Evolutionary conservation across 2,113 vertebrate species (phyloP), one percentile per base, ranked within the genome.

Genomic region (Odontesthes bonariensis): DNA sequence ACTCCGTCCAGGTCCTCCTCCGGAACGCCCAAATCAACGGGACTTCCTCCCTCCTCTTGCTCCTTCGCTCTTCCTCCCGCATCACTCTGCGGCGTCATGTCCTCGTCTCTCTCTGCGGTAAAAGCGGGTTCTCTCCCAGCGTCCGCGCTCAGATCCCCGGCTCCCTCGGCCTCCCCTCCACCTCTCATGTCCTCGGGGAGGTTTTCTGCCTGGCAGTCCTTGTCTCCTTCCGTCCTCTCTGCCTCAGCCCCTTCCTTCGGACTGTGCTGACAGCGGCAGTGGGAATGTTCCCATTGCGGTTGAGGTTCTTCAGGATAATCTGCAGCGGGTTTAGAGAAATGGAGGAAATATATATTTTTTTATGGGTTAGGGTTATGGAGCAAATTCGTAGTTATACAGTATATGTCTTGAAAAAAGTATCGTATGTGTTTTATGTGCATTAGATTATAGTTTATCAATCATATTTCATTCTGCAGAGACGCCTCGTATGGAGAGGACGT

Each of bases 291-390:
- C 57, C 95, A 96, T 62, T 93, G 59, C 44, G 92, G 94, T 11
- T 91, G 92, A 38, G 94, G 94, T 87, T 97, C 95, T 81, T 96
- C 95, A 5, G 95, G 93, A 86, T 94, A 94, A 92, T 94, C 96
- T 97, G 88, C 8, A 17, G 23, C n/a, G 52, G n/a, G 47, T 22
- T 20, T 12, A 14, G 17, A 59, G 16, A 72, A 22, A 51, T 22
- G 4, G 8, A 71, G n/a, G n/a, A n/a, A n/a, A n/a, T n/a, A n/a
- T n/a, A n/a, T n/a, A n/a, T n/a, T n/a, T n/a, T n/a, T n/a, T n/a
- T n/a, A n/a, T n/a, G n/a, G n/a, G n/a, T n/a, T n/a, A n/a, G n/a
- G n/a, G n/a, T n/a, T n/a, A n/a, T n/a, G n/a, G n/a, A n/a, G n/a
- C n/a, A n/a, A n/a, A n/a, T n/a, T n/a, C n/a, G n/a, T n/a, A n/a